Percentiles rank a stretch among this genome's conserved stretches.
These are phyloP conservation scores for Aphelocoma californica DNA, from an alignment of 2,797 vertebrate genomes.

Conservation along the genomic window DNA sequence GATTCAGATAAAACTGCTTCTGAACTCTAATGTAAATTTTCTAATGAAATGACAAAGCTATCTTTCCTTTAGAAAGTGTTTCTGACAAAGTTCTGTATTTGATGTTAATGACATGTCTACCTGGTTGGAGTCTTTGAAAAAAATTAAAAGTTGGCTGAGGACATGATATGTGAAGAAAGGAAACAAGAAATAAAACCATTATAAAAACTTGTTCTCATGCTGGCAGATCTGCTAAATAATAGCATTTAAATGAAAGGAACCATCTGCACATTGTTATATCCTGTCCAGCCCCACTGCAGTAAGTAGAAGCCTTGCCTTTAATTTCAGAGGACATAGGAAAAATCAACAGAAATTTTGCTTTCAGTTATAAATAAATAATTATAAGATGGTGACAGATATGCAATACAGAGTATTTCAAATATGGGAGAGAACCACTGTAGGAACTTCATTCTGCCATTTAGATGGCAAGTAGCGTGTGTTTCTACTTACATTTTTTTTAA, in stretches of 20 bases:
- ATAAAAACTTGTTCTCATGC: neutral
- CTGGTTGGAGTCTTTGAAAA: neutral
- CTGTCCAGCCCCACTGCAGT: neutral
- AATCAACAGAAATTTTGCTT: neutral
- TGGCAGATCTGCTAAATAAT: neutral
- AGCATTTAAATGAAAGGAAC: neutral
- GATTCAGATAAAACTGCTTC: slow-evolving; percentile 1
- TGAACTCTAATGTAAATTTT: slow-evolving; percentile 7
- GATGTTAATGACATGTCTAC: slow-evolving; percentile 17
- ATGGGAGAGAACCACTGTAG: neutral
- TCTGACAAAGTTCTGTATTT: neutral
- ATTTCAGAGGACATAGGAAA: neutral
- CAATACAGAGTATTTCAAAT: neutral
- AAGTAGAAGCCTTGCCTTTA: neutral
- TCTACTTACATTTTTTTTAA: neutral
- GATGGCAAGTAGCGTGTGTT: neutral
- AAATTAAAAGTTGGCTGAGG: neutral
- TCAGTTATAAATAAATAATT: neutral
- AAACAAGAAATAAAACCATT: neutral
- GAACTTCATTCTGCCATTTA: neutral
- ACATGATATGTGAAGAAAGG: neutral
- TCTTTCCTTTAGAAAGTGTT: neutral
- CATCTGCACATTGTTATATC: neutral
- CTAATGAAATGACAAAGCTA: slow-evolving; percentile 27
- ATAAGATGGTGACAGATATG: neutral